These are phyloP conservation scores for Melitaea athalia DNA, from an alignment of 2,888 invertebrate species.

Conservation along the genomic window DNA sequence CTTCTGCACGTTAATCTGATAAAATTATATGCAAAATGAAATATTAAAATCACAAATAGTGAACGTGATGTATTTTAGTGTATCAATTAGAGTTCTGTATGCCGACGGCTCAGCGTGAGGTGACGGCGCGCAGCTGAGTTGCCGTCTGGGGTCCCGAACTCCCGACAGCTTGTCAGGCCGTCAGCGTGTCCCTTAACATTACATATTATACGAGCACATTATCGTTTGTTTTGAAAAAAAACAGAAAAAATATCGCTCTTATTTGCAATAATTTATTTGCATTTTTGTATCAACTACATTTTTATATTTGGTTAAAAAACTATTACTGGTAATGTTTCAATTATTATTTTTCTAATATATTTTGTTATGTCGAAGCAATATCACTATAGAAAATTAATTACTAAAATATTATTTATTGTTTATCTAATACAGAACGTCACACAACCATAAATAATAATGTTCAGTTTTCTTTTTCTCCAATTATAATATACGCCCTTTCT, in stretches of 20 bases:
- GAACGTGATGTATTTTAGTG: constrained; percentile 70
- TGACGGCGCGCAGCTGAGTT: constrained; percentile 52
- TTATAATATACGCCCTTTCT: constrained; percentile 10
- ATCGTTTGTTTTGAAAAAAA: constrained; percentile 53
- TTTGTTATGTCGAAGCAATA: too few species aligned
- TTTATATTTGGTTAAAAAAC: too few species aligned
- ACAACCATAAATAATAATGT: neutral
- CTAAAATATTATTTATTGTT: too few species aligned
- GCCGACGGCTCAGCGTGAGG: constrained; percentile 71
- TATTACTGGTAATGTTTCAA: too few species aligned
- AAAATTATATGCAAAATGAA: neutral
- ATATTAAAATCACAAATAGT: neutral
- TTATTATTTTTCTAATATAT: too few species aligned
- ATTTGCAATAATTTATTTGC: neutral
- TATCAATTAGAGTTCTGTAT: constrained; percentile 81
- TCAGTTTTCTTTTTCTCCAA: neutral
- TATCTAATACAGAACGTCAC: too few species aligned
- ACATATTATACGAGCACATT: constrained; percentile 62
- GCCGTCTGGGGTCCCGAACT: constrained; percentile 42
- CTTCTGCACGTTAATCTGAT: neutral
- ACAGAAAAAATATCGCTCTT: constrained; percentile 8
- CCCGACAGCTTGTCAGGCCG: constrained; percentile 38
- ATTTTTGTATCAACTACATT: neutral
- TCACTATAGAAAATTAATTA: too few species aligned
- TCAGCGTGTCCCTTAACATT: constrained; percentile 51